Evolutionary conservation across 2,888 invertebrate species (phyloP).

Genomic region (Anarsia innoxiella): DNA sequence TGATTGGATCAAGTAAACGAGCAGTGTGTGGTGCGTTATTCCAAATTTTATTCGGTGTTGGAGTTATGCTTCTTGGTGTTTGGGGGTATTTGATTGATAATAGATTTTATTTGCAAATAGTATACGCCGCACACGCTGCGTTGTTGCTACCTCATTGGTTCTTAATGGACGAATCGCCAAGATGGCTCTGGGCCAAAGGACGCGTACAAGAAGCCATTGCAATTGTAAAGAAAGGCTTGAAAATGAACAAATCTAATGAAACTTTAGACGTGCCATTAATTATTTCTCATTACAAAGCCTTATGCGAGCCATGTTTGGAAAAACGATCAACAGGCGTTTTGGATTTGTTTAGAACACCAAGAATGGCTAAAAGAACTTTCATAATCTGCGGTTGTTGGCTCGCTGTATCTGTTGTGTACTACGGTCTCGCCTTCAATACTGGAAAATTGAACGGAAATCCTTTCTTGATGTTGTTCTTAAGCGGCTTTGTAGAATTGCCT

Average conservation of each 20-base stretch:
- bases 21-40: slow-evolving; percentile 89
- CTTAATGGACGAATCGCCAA: slow-evolving; percentile 90
- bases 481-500: slow-evolving; percentile 87
- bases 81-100: slow-evolving; percentile 88
- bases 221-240: slow-evolving; percentile 83
- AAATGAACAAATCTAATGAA: slow-evolving; percentile 79
- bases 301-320: slow-evolving; percentile 38
- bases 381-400: slow-evolving; percentile 91
- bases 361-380: slow-evolving; percentile 83
- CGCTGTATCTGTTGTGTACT: slow-evolving; percentile 90
- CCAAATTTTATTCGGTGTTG: slow-evolving; percentile 85
- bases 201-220: slow-evolving; percentile 82
- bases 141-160: slow-evolving; percentile 86
- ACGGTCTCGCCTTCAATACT: slow-evolving; percentile 87
- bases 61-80: slow-evolving; percentile 87
- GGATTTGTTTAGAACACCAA: slow-evolving; percentile 87
- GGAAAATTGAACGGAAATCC: slow-evolving; percentile 88
- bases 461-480: slow-evolving; percentile 85
- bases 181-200: slow-evolving; percentile 92
- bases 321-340: slow-evolving; percentile 75
- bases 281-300: slow-evolving; percentile 5
- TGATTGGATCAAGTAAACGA: slow-evolving; percentile 86
- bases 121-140: slow-evolving; percentile 84
- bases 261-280: slow-evolving; percentile 78
- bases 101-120: slow-evolving; percentile 82